Evolutionary conservation across 2,113 vertebrate genomes (phyloP).

Genomic region (Oryzias javanicus): DNA sequence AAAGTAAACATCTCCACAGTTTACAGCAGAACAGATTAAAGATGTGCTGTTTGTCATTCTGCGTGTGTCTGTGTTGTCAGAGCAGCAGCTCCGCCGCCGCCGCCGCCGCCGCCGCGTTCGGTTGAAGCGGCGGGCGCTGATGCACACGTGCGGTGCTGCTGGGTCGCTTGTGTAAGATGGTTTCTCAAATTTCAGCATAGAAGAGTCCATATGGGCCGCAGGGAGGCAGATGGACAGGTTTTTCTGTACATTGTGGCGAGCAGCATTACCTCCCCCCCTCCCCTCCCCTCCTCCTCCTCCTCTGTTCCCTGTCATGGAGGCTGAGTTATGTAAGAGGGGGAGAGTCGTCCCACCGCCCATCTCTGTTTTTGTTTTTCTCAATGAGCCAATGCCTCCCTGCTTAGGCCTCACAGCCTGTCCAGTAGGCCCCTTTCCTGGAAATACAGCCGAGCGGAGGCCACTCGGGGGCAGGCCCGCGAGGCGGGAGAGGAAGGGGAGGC

Average conservation of each 20-base stretch:
- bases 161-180: conserved; percentile 50
- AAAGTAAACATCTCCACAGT: conserved; percentile 16
- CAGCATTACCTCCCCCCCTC: conserved; percentile 3
- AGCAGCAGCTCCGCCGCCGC: background rate
- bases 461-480: conserved; percentile 66
- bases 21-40: conserved; percentile 26
- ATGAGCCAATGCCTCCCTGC: conserved; percentile 78
- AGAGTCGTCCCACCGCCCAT: conserved; percentile 76
- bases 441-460: conserved; percentile 73
- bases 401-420: conserved; percentile 78
- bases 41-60: conserved; percentile 30
- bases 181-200: conserved; percentile 42
- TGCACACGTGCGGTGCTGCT: conserved; percentile 23
- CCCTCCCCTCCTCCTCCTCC: background rate
- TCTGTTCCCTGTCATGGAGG: conserved; percentile 55
- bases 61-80: conserved; percentile 1
- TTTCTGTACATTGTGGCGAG: conserved; percentile 65
- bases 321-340: conserved; percentile 75
- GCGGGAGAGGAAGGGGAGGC: conserved; percentile 23
- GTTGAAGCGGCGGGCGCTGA: background rate
- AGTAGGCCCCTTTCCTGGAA: conserved; percentile 83
- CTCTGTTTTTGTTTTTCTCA: conserved; percentile 82
- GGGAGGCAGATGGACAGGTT: conserved; percentile 60
- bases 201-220: conserved; percentile 14
- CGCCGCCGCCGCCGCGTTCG: background rate